Conservation (phyloP, 2,888 invertebrate species). For the Drosophila anomelani region DNA sequence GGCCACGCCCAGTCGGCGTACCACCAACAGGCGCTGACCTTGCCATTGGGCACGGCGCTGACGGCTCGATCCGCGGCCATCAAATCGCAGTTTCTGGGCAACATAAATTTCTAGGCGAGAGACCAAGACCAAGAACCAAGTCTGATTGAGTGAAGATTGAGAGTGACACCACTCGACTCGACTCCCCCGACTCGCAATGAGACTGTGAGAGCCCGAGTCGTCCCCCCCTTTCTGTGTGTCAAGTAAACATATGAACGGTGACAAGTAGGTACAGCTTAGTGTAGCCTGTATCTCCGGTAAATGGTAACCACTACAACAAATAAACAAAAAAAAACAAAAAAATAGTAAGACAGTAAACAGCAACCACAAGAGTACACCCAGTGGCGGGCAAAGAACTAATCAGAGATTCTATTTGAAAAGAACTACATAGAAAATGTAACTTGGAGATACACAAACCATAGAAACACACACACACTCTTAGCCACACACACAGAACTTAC, state of each 20-base stretch:
- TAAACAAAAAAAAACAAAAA: conserved; percentile 3
- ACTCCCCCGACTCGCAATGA: conserved; percentile 8
- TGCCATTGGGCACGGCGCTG: conserved; percentile 84
- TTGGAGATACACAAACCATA: conserved; percentile 40
- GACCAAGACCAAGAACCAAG: conserved; percentile 36
- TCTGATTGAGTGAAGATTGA: conserved; percentile 32
- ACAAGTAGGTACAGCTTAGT: conserved; percentile 76
- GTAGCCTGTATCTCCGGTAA: conserved; percentile 65
- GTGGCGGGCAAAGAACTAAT: conserved; percentile 40
- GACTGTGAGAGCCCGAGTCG: conserved; percentile 44
- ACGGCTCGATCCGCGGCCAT: conserved; percentile 84
- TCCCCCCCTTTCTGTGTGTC: conserved; percentile 39
- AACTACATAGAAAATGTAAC: conserved; percentile 52
- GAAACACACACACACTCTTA: conserved; percentile 45
- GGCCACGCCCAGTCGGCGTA: conserved; percentile 77
- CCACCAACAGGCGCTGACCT: conserved; percentile 81
- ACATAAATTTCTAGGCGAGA: conserved; percentile 83
- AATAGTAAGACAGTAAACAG: conserved; percentile 7
- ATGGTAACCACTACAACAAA: conserved; percentile 64
- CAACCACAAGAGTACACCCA: conserved; percentile 46
- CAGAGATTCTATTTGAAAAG: conserved; percentile 23
- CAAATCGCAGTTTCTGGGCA: conserved; percentile 85
- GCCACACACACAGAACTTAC: conserved; percentile 21
- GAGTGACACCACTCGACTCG: conserved; percentile 18
- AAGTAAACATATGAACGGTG: conserved; percentile 58